Conservation (phyloP, 2,113 vertebrate genomes). For the Tautogolabrus adspersus region DNA sequence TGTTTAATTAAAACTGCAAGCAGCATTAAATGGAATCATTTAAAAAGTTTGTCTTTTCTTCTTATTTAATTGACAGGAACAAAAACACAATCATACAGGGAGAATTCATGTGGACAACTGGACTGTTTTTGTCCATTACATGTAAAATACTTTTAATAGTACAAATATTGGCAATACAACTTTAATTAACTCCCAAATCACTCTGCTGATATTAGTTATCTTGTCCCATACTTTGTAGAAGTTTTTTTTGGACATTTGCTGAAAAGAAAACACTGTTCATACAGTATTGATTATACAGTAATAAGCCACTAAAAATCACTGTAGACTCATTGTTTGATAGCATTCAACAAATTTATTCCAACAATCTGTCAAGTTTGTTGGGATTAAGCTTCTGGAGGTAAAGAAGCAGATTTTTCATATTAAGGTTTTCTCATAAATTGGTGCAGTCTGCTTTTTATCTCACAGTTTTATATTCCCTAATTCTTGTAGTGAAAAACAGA, state of each 20-base stretch:
- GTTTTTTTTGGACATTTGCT: not conserved
- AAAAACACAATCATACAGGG: not conserved
- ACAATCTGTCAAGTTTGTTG: not conserved
- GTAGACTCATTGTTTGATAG: not conserved
- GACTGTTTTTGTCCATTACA: not conserved
- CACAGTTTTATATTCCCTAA: not conserved
- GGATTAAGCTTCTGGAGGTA: not conserved
- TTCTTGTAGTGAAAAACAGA: not conserved
- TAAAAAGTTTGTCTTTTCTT: not conserved
- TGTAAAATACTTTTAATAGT: not conserved
- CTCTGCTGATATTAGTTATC: not conserved
- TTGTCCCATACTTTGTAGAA: not conserved
- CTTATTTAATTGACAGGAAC: not conserved
- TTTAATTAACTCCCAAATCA: not conserved
- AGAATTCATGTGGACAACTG: not conserved
- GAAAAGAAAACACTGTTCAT: not conserved
- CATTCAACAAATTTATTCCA: not conserved
- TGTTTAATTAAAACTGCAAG: not conserved
- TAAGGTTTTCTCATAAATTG: not conserved
- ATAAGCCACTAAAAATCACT: not conserved
- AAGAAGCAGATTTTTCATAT: not conserved
- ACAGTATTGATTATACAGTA: not conserved
- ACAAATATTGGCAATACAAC: not conserved
- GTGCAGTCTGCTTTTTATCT: not conserved
- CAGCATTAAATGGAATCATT: not conserved